Evolutionary conservation across 2,113 vertebrate genomes (phyloP).

Genomic region (Python bivittatus): DNA sequence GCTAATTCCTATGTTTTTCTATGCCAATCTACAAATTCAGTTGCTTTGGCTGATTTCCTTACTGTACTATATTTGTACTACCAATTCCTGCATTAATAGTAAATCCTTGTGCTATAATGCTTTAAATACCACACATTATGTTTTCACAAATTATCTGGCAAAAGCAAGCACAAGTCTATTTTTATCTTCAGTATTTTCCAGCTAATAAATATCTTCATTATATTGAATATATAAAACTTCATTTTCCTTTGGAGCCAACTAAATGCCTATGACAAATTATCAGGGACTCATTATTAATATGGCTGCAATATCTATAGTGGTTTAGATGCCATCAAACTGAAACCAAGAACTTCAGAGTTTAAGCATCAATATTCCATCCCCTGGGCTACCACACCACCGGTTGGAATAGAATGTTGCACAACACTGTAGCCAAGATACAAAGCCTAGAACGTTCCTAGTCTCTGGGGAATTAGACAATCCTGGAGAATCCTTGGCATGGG

Average conservation of each 20-base stretch:
- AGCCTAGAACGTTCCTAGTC: not conserved
- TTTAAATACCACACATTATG: accelerated
- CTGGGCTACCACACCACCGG: not conserved
- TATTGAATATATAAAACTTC: not conserved
- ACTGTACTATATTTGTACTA: not conserved
- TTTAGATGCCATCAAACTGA: not conserved
- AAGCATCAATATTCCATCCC: not conserved
- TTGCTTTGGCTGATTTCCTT: not conserved
- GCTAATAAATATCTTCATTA: not conserved
- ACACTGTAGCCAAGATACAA: not conserved
- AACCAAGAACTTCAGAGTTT: not conserved
- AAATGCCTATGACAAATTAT: not conserved
- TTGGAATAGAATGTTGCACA: not conserved
- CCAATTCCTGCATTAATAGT: not conserved
- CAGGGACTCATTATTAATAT: not conserved
- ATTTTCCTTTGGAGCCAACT: not conserved
- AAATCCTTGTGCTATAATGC: not conserved
- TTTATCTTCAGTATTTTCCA: slow-evolving; percentile 5
- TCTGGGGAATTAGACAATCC: not conserved
- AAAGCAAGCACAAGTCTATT: not conserved
- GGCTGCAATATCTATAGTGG: not conserved
- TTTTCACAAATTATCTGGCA: slow-evolving; percentile 10
- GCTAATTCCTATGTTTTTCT: not conserved
- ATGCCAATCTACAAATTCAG: not conserved
- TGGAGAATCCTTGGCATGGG: not conserved